Evolutionary conservation across 2,113 vertebrate species (phyloP), one percentile per base, ranked within the genome.

Genomic region (Cyanoliseus patagonus): DNA sequence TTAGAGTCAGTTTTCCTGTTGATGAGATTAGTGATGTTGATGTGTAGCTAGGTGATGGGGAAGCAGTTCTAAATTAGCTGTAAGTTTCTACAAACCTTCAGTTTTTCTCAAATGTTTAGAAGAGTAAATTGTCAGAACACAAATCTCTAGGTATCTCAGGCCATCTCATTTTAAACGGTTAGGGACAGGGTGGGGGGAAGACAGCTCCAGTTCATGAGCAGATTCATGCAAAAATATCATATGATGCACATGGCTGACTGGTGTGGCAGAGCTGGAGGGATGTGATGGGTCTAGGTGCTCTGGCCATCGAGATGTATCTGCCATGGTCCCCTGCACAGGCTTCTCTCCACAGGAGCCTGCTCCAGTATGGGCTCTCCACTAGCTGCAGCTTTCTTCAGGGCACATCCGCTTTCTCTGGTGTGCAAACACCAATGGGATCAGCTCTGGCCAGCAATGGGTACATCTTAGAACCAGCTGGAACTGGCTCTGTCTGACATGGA

Each of bases 181-280:
- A 51, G 9, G 8, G 46, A 44, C 1, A 1, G 5, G 12, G 10
- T 0, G 1, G 28, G 6, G 7, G 41, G 10, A 91, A 8, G 28
- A 52, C 33, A 41, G 28, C 14, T 63, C 12, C 35, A 17, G 5
- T 33, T 30, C 52, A 23, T 8, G n/a, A 61, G 66, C 31, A 78
- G 39, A 53, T n/a, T 19, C 35, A n/a, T 44, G 17, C 13, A 39
- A n/a, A 35, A n/a, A 3, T 9, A 6, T 37, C 13, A 4, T 42
- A 10, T 9, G 24, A 35, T 72, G 49, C 22, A 11, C 28, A 41
- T 17, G 47, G 6, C 39, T 37, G 57, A 24, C 44, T 35, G 17
- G 15, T 46, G 23, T 2, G 13, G 33, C 67, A 59, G 42, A 88
- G 37, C 25, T n/a, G n/a, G 25, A 64, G 33, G 25, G 20, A 20